A percentile compares a stretch with the other conserved stretches of the same genome.
Conservation (phyloP, 1,140 invertebrate species). For the Psilanteris sp. region DNA sequence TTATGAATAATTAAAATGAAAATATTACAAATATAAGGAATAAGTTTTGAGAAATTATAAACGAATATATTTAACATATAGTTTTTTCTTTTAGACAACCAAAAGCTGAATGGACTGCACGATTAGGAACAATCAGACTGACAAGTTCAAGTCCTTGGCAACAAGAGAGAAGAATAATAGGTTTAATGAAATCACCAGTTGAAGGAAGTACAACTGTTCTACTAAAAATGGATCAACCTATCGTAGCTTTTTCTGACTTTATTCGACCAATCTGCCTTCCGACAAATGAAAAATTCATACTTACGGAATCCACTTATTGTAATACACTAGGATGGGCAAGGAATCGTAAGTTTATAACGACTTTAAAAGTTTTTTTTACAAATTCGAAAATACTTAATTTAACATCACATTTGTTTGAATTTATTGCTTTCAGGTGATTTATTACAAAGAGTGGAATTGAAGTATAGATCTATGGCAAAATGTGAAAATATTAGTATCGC, state of each 20-base stretch:
- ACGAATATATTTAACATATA: too few species aligned
- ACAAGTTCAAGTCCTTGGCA: slow-evolving; percentile 91
- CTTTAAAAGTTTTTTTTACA: too few species aligned
- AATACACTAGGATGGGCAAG: slow-evolving; percentile 91
- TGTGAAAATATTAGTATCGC: slow-evolving; percentile 92
- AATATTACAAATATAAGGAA: too few species aligned
- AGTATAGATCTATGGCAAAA: slow-evolving; percentile 86
- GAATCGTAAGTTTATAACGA: slow-evolving; percentile 85
- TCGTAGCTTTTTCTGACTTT: slow-evolving; percentile 88
- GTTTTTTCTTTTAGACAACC: slow-evolving; percentile 82
- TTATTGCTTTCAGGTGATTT: slow-evolving; percentile 82
- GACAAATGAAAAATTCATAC: slow-evolving; percentile 63
- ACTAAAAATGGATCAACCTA: slow-evolving; percentile 87
- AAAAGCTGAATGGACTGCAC: slow-evolving; percentile 90
- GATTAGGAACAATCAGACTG: slow-evolving; percentile 88
- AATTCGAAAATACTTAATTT: neutral
- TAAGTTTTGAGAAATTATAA: too few species aligned
- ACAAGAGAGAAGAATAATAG: slow-evolving; percentile 90
- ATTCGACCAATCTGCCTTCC: slow-evolving; percentile 90
- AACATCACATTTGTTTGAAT: neutral
- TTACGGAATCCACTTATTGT: slow-evolving; percentile 81
- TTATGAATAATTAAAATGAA: too few species aligned
- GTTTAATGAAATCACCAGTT: slow-evolving; percentile 93
- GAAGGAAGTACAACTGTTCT: slow-evolving; percentile 91
- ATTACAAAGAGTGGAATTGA: slow-evolving; percentile 87